phyloP scores from a whole-genome alignment of 2,888 invertebrate genomes.

The Perithous albicinctus region DNA sequence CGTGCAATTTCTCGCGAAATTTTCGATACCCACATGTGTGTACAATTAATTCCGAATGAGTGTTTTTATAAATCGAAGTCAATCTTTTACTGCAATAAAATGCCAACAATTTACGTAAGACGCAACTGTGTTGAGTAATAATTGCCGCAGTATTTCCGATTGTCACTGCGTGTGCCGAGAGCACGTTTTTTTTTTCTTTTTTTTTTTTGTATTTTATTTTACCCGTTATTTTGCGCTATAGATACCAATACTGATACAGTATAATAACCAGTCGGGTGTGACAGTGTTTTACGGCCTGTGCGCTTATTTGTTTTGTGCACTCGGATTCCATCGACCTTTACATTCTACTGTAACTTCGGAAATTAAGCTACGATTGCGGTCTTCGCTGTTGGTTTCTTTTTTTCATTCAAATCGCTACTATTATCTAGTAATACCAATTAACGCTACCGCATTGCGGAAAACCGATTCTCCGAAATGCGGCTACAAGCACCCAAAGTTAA shows the following conservation, averaged over 20 bases:
- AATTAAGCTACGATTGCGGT: background rate
- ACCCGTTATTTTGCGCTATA: conserved; percentile 37
- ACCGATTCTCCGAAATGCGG: conserved; percentile 7
- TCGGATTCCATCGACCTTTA: conserved; percentile 1
- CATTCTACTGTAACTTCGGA: background rate
- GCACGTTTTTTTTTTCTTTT: too few relatives aligned
- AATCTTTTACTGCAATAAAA: conserved; percentile 28
- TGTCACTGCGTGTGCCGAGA: background rate
- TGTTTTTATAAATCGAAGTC: conserved; percentile 36
- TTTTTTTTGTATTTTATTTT: too few relatives aligned
- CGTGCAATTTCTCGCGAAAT: conserved; percentile 1
- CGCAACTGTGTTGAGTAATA: conserved; percentile 16
- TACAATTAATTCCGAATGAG: conserved; percentile 6
- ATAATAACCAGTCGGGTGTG: conserved; percentile 37
- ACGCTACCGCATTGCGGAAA: conserved; percentile 41
- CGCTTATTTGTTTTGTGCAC: conserved; percentile 37
- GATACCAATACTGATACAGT: conserved; percentile 61
- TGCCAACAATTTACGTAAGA: conserved; percentile 17
- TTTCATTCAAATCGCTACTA: background rate
- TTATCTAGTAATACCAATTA: conserved; percentile 21
- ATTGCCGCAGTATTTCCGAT: conserved; percentile 1
- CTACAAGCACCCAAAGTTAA: conserved; percentile 45
- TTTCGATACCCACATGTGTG: too few relatives aligned
- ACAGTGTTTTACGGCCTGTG: conserved; percentile 26
- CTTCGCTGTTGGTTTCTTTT: background rate